Evolutionary conservation across 2,797 vertebrate species (phyloP).

Genomic region (Parotocinclus haroldoi): DNA sequence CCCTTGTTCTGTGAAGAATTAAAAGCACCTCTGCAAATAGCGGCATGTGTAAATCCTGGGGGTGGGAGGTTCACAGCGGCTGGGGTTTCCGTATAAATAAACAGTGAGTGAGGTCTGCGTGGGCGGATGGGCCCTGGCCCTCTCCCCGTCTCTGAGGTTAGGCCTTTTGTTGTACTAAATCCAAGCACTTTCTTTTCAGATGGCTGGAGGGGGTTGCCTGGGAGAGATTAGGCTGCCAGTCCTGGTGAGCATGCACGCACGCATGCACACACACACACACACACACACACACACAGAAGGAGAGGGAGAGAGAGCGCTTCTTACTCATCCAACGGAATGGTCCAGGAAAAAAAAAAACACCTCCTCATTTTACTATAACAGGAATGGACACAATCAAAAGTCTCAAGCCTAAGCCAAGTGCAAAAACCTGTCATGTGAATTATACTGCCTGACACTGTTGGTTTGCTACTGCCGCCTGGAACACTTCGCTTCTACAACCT

Average conservation of each 20-base stretch:
- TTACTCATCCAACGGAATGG: slow-evolving; percentile 44
- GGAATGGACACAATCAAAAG: slow-evolving; percentile 50
- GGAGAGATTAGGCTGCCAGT: slow-evolving; percentile 71
- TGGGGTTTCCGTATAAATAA: slow-evolving; percentile 81
- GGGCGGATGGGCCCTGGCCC: slow-evolving; percentile 69
- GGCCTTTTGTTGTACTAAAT: slow-evolving; percentile 79
- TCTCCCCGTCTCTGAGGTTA: slow-evolving; percentile 59
- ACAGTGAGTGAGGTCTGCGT: slow-evolving; percentile 70
- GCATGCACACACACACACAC: slow-evolving; percentile 26
- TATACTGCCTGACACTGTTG: slow-evolving; percentile 44
- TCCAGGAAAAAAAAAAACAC: slow-evolving; percentile 38
- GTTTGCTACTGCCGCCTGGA: slow-evolving; percentile 44
- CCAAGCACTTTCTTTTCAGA: slow-evolving; percentile 73
- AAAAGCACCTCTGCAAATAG: slow-evolving; percentile 78
- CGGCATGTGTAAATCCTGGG: slow-evolving; percentile 71
- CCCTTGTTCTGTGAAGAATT: slow-evolving; percentile 72
- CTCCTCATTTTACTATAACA: slow-evolving; percentile 35
- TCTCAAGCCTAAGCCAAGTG: slow-evolving; percentile 35
- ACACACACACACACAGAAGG: slow-evolving; percentile 25
- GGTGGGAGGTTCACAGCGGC: slow-evolving; percentile 68
- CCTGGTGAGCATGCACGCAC: slow-evolving; percentile 57
- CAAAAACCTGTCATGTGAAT: slow-evolving; percentile 48
- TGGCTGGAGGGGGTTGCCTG: slow-evolving; percentile 65
- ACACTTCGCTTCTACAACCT: slow-evolving; percentile 42
- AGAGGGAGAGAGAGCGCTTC: no score